A percentile compares a stretch with the other conserved stretches of the same genome.
These are phyloP conservation scores for Plodia interpunctella DNA, from an alignment of 1,140 invertebrate species.

Conservation along the genomic window DNA sequence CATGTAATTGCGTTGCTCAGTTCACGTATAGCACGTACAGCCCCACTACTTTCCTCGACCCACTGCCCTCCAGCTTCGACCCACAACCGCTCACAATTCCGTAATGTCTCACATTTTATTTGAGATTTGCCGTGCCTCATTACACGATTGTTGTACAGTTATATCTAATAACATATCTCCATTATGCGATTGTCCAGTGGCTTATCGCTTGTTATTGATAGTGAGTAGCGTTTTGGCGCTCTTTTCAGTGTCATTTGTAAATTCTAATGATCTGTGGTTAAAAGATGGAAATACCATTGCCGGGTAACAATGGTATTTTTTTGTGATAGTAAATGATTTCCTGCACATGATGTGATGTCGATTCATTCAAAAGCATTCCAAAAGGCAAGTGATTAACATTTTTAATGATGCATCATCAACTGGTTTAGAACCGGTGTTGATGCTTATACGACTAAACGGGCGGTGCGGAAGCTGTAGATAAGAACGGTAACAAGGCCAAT, in stretches of 20 bases:
- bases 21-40: slow-evolving; percentile 38
- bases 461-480: not conserved
- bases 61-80: slow-evolving; percentile 65
- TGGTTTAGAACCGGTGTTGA: not conserved
- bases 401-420: not conserved
- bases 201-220: slow-evolving; percentile 26
- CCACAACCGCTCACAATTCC: slow-evolving; percentile 64
- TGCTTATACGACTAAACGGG: not conserved
- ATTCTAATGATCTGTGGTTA: not conserved
- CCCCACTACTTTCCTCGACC: slow-evolving; percentile 72
- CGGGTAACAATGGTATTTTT: no score
- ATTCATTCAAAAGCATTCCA: not conserved
- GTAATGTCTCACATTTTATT: slow-evolving; percentile 67
- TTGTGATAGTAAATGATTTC: no score
- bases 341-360: not conserved
- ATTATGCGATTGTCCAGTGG: slow-evolving; percentile 38
- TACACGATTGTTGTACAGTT: slow-evolving; percentile 52
- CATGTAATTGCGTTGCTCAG: slow-evolving; percentile 66
- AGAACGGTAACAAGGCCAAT: slow-evolving; percentile 1
- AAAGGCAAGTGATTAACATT: not conserved
- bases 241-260: not conserved
- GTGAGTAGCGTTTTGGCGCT: slow-evolving; percentile 9
- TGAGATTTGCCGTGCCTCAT: slow-evolving; percentile 50
- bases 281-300: no score
- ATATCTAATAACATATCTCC: slow-evolving; percentile 47